Conservation (phyloP, 2,797 vertebrate genomes). For the Atherinosoma microstoma region DNA sequence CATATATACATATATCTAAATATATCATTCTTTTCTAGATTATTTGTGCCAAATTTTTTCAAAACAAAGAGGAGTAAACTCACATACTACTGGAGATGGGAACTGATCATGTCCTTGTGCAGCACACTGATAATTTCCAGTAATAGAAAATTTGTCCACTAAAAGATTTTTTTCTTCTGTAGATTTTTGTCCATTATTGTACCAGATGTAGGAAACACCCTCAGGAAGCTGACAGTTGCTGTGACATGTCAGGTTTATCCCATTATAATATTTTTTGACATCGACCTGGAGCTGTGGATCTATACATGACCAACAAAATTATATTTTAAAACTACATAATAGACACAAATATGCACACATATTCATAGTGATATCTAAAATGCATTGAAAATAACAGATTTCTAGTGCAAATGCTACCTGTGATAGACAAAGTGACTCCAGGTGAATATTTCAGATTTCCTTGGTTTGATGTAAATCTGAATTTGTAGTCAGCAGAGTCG, state of each 20-base stretch:
- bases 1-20: too few species aligned
- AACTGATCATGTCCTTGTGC: neutral
- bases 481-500: neutral
- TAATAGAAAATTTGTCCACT: accelerated
- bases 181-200: neutral
- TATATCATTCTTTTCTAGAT: neutral
- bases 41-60: too few species aligned
- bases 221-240: conserved; percentile 8
- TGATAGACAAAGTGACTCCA: conserved; percentile 8
- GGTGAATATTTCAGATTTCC: neutral
- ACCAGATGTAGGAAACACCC: conserved; percentile 33
- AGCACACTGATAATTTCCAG: conserved; percentile 16
- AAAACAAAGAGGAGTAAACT: conserved; percentile 12
- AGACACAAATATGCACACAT: neutral
- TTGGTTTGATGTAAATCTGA: neutral
- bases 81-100: conserved; percentile 31
- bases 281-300: conserved; percentile 5
- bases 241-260: conserved; percentile 12
- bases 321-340: neutral
- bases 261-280: accelerated
- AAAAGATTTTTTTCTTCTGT: too few species aligned
- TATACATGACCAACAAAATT: neutral
- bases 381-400: accelerated
- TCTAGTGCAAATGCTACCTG: conserved; percentile 2
- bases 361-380: neutral